These are phyloP conservation scores for Dryobota labecula DNA, from an alignment of 2,888 invertebrate genomes.

Conservation along the genomic window DNA sequence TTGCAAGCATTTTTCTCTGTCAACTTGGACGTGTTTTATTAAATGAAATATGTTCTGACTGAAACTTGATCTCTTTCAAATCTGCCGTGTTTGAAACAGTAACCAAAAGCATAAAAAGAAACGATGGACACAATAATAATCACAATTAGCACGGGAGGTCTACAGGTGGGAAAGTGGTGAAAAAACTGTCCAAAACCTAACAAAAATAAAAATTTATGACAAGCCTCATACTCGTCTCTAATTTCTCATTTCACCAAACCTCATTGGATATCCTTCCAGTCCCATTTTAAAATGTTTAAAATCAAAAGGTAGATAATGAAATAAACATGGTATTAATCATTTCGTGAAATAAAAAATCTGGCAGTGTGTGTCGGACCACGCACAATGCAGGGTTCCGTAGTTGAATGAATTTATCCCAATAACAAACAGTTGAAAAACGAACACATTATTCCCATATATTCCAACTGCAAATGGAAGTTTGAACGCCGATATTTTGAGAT, in stretches of 20 bases:
- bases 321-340: slow-evolving; percentile 53
- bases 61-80: background rate
- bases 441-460: no score
- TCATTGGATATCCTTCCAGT: background rate
- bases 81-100: background rate
- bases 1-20: slow-evolving; percentile 5
- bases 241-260: slow-evolving; percentile 8
- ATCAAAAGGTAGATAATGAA: slow-evolving; percentile 42
- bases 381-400: no score
- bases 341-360: slow-evolving; percentile 39
- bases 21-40: slow-evolving; percentile 3
- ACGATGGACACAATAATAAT: no score
- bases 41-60: background rate
- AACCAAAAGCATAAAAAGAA: background rate
- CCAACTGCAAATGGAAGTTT: no score
- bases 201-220: background rate
- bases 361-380: no score
- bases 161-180: no score
- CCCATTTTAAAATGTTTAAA: slow-evolving; percentile 25
- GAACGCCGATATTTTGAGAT: no score
- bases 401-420: no score
- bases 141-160: no score
- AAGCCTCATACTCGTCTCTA: background rate
- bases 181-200: background rate
- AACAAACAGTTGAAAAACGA: no score